Evolutionary conservation across 2,888 invertebrate species (phyloP), one percentile per base, ranked within the genome.

Genomic region (Cistogaster globosa): DNA sequence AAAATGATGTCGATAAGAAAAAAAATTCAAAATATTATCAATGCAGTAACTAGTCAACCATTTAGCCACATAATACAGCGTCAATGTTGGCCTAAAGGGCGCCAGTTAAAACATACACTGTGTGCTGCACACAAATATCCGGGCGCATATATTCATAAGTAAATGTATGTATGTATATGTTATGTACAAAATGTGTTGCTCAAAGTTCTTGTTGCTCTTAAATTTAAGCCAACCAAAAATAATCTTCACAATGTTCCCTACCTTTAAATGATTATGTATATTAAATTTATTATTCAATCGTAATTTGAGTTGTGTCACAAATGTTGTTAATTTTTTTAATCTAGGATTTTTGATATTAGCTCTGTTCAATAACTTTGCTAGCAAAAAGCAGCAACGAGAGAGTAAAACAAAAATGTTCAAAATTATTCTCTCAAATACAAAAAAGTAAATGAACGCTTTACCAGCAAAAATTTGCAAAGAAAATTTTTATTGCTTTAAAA

Each of bases 11-110:
- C 60, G 12, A 62, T 42, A 38, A 4, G 63, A 69, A 55, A 63
- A 45, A 16, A 32, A 16, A 75, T 26, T 32, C 3, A 16, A 76
- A 76, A 77, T 18, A 62, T 20, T 74, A 84, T 69, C 74, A 69
- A 78, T 84, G 81, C 84, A 81, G 84, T 78, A 74, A 69, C 81
- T 84, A 84, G 81, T 84, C 81, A 84, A 81, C 68, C 81, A 53
- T 84, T 81, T 78, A 81, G 69, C 84, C 84, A 78, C 81, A 81
- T 77, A 74, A 69, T 74, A 77, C 81, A 77, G 81, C 78, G 74
- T 81, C 77, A 84, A 84, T 84, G 77, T 84, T 84, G 81, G 84
- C 81, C 77, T 81, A 81, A 78, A 78, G 65, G 81, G 74, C 81
- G 81, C 84, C 81, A 84, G 77, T 67, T 84, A 75, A 72, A 81